Conservation (phyloP, 2,113 vertebrate species). For the Plecturocebus donacophilus region DNA sequence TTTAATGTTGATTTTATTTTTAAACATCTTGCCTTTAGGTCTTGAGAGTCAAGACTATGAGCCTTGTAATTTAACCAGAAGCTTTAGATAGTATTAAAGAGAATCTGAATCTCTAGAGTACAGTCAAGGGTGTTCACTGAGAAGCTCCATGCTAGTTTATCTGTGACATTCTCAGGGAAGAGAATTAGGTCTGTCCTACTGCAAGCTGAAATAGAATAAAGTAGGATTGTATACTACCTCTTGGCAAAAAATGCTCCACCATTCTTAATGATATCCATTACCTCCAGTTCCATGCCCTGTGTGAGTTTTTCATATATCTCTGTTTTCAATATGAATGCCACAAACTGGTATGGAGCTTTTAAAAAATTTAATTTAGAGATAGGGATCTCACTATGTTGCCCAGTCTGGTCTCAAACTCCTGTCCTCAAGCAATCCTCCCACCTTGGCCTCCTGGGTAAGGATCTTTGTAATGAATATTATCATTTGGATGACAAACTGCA, state of each 20-base stretch:
- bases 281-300: background rate
- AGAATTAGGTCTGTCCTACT: background rate
- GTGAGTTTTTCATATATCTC: background rate
- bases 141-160: background rate
- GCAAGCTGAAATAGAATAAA: background rate
- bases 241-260: background rate
- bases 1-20: constrained; percentile 43
- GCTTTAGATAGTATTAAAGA: background rate
- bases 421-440: no score
- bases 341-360: background rate
- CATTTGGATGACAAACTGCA: background rate
- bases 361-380: no score
- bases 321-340: background rate
- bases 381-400: no score
- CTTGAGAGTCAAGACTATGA: background rate
- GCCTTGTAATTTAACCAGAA: background rate
- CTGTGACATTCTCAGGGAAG: background rate
- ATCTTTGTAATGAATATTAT: background rate
- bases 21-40: background rate
- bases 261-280: background rate
- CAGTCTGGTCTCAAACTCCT: no score
- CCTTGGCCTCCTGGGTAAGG: no score
- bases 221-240: background rate
- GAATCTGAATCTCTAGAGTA: background rate
- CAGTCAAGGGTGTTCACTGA: background rate